Evolutionary conservation across 2,888 invertebrate genomes (phyloP).

Genomic region (Lottia scabra): DNA sequence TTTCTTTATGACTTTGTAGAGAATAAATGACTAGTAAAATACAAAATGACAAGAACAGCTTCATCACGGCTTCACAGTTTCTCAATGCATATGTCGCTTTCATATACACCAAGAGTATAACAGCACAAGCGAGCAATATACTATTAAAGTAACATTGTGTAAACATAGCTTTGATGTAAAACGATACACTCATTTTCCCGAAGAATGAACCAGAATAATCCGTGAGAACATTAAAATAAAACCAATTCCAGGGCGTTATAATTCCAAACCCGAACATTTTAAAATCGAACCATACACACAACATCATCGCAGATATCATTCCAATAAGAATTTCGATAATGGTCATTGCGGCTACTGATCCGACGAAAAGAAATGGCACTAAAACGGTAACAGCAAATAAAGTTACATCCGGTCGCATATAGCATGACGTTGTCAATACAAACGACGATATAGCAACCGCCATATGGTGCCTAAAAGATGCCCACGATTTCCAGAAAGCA

Average conservation of each 20-base stretch:
- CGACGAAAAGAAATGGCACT: constrained; percentile 1
- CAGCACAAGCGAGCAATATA: constrained; percentile 3
- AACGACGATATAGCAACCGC: background rate
- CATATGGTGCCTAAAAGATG: background rate
- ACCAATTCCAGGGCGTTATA: constrained; percentile 55
- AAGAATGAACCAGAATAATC: constrained; percentile 37
- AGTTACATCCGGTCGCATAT: constrained; percentile 46
- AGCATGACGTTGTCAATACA: constrained; percentile 25
- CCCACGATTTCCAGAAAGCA: background rate
- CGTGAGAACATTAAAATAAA: constrained; percentile 51
- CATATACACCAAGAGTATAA: background rate
- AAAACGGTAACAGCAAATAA: constrained; percentile 20
- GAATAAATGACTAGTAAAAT: constrained; percentile 43
- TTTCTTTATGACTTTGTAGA: constrained; percentile 52
- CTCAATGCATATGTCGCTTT: background rate
- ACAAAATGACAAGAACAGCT: constrained; percentile 14
- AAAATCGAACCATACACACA: constrained; percentile 50
- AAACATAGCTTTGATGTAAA: constrained; percentile 30
- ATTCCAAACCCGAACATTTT: constrained; percentile 45
- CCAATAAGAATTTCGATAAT: constrained; percentile 25
- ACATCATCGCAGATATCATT: constrained; percentile 29
- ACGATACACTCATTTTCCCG: constrained; percentile 25
- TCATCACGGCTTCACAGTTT: background rate
- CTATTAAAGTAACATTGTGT: constrained; percentile 19
- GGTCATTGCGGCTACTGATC: background rate